Percentiles rank a stretch among this genome's conserved stretches.
These are phyloP conservation scores for Onychostruthus taczanowskii DNA, from an alignment of 2,113 vertebrate genomes.

Conservation along the genomic window DNA sequence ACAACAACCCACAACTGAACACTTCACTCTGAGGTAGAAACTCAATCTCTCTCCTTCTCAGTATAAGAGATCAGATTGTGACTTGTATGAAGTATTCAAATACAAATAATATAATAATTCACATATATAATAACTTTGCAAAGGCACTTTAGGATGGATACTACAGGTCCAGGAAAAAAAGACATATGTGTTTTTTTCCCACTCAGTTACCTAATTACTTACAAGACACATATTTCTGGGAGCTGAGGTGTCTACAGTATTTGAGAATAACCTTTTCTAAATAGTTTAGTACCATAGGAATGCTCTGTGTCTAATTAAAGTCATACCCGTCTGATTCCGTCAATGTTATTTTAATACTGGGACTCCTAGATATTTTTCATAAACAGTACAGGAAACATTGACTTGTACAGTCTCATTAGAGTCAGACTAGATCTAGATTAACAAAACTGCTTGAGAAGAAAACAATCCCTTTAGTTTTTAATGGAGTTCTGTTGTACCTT, in stretches of 20 bases:
- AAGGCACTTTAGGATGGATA: neutral
- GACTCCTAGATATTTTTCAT: neutral
- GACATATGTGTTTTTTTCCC: neutral
- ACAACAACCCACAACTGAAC: neutral
- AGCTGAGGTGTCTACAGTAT: neutral
- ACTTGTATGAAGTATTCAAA: neutral
- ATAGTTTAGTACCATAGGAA: neutral
- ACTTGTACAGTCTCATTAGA: neutral
- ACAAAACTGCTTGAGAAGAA: neutral
- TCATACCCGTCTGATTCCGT: neutral
- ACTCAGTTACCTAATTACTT: neutral
- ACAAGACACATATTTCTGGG: neutral
- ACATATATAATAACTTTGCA: neutral
- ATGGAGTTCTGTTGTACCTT: neutral
- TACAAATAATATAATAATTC: neutral
- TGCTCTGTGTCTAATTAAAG: neutral
- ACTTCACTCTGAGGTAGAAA: neutral
- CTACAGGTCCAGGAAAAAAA: neutral
- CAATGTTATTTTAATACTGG: neutral
- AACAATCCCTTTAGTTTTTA: neutral
- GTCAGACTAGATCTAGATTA: neutral
- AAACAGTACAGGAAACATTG: neutral
- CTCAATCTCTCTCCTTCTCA: neutral
- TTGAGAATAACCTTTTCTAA: neutral
- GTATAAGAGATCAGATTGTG: neutral